Base-by-base conservation (phyloP, 1,140 invertebrate species). In the Drosophila obscura region DNA sequence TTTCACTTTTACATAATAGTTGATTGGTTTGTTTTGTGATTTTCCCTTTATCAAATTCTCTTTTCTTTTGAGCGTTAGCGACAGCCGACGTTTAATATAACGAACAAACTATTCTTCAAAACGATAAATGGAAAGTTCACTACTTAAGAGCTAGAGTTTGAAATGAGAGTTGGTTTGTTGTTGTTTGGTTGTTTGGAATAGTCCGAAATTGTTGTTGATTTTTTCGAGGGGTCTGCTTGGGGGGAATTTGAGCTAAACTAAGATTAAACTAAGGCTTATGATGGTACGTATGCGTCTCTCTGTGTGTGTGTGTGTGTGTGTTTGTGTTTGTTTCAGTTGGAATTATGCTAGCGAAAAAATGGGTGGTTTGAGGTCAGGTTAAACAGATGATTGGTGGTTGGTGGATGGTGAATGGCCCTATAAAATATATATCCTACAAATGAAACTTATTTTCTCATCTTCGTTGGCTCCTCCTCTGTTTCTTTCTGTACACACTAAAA, bases 241-340 rank as follows among this genome's bases (percentile, higher is more conserved):
- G 59, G 59, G 69, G 74, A 87, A 87, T 85, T 85, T 75, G 50
- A 43, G 75, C 82, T 85, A 85, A 82, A 74, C 82, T 87, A 85
- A 62, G 62, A 78, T 82, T 85, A 82, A 72, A 72, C 74, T 87
- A 82, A 66, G 59, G 62, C 84, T 85, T 87, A 59, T 62, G 61
- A 13, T 13, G 35, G 35, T 85, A 85, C 82, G 82, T 85, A 85
- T 19, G 19, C 19, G 2, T 77, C 58, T 73, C 55, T 48, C 41
- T 60, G 49, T 52, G 39, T 59, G 44, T 35, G 15, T 43, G 4
- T 55, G 51, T 48, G 45, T 48, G 0, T 48, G 2, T 55, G 7
- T 28, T 8, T 2, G 6, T 41, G 19, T 9, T 8, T 64, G 60
- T 68, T 63, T 63, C 56, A 50, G 46, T 76, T 80, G 44, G 64